Conservation (phyloP, 2,797 vertebrate genomes). For the Merluccius polli region DNA sequence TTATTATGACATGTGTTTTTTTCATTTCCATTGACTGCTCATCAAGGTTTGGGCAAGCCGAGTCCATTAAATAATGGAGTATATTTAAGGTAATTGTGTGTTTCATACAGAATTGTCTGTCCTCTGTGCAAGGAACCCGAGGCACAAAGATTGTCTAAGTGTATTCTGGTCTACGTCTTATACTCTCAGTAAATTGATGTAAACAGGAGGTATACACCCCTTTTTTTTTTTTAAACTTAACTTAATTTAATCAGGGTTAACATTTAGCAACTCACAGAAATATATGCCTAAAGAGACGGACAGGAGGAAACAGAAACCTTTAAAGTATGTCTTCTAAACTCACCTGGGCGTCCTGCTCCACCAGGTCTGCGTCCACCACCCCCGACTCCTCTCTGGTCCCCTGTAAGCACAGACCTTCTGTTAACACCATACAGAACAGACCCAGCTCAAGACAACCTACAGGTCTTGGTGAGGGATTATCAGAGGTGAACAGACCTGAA, state of each 20-base stretch:
- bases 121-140: background rate
- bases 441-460: background rate
- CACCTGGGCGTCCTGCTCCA: conserved; percentile 89
- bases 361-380: conserved; percentile 85
- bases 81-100: background rate
- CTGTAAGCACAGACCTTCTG: conserved; percentile 58
- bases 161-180: too few relatives aligned
- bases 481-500: conserved; percentile 79
- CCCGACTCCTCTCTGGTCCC: conserved; percentile 89
- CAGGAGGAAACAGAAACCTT: too few relatives aligned
- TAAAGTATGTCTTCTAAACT: background rate
- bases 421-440: background rate
- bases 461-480: background rate
- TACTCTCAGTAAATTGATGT: background rate
- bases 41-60: background rate
- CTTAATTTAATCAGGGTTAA: too few relatives aligned
- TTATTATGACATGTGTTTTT: background rate
- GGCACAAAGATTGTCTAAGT: background rate
- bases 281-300: too few relatives aligned
- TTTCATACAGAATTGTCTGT: background rate
- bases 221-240: too few relatives aligned
- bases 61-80: background rate
- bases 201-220: background rate
- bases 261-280: too few relatives aligned
- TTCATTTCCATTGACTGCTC: background rate